Conservation (phyloP, 2,797 vertebrate genomes). For the Periparus ater region DNA sequence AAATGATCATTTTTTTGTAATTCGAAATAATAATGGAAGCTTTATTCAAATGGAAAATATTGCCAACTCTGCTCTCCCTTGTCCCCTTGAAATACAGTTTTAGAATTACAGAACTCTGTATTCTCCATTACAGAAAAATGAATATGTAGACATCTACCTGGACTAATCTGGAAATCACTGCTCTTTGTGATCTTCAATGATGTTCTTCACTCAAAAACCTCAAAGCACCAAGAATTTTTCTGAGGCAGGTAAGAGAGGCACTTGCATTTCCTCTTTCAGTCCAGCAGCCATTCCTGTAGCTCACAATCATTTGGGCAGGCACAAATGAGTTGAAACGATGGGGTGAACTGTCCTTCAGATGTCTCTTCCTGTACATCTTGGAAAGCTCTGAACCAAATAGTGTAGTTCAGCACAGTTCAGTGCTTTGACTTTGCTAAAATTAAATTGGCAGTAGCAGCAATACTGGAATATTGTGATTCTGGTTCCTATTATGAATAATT, state of each 20-base stretch:
- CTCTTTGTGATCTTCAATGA: not conserved
- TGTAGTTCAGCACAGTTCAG: not conserved
- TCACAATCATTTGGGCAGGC: not conserved
- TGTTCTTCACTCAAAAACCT: not conserved
- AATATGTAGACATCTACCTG: not conserved
- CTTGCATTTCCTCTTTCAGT: not conserved
- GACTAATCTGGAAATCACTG: not conserved
- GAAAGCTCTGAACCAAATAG: not conserved
- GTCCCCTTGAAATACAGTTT: not conserved
- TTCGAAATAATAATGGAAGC: not conserved
- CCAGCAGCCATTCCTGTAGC: not conserved
- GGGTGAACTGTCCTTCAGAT: not conserved
- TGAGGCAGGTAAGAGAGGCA: not conserved
- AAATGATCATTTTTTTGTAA: accelerated
- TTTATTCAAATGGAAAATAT: not conserved
- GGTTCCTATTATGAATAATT: not conserved
- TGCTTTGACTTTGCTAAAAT: not conserved
- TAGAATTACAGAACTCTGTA: not conserved
- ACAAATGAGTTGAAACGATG: not conserved
- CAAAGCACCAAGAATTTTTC: not conserved
- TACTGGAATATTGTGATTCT: not conserved
- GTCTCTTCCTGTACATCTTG: not conserved
- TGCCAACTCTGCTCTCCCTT: not conserved
- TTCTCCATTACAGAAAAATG: not conserved
- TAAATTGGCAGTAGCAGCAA: not conserved